Evolutionary conservation across 2,113 vertebrate species (phyloP).

Genomic region (Bombycilla garrulus): DNA sequence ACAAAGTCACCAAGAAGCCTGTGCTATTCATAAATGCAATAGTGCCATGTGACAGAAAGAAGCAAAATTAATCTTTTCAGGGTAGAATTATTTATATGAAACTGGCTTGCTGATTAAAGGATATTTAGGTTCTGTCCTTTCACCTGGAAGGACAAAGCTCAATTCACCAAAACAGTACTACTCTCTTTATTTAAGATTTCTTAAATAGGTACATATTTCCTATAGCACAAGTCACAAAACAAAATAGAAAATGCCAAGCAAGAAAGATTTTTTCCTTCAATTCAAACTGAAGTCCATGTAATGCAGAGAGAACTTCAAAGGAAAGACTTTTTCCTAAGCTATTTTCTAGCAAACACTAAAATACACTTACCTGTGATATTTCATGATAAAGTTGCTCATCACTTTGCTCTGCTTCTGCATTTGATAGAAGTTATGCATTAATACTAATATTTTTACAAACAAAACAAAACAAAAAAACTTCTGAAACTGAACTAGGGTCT

Average conservation of each 20-base stretch:
- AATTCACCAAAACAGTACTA: neutral
- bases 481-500: neutral
- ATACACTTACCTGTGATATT: constrained; percentile 88
- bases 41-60: neutral
- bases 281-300: neutral
- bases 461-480: neutral
- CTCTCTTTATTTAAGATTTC: neutral
- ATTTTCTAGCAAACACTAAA: neutral
- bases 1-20: neutral
- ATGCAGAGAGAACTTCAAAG: neutral
- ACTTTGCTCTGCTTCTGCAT: constrained; percentile 91
- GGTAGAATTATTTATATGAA: neutral
- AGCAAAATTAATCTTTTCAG: neutral
- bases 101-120: neutral
- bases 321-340: neutral
- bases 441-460: neutral
- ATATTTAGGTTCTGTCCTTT: neutral
- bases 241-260: neutral
- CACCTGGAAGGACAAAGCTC: neutral
- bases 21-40: neutral
- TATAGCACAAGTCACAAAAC: neutral
- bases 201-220: neutral
- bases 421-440: neutral
- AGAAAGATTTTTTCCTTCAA: neutral
- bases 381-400: constrained; percentile 96